Conservation (phyloP, 2,113 vertebrate species). For the Syngnathus typhle region DNA sequence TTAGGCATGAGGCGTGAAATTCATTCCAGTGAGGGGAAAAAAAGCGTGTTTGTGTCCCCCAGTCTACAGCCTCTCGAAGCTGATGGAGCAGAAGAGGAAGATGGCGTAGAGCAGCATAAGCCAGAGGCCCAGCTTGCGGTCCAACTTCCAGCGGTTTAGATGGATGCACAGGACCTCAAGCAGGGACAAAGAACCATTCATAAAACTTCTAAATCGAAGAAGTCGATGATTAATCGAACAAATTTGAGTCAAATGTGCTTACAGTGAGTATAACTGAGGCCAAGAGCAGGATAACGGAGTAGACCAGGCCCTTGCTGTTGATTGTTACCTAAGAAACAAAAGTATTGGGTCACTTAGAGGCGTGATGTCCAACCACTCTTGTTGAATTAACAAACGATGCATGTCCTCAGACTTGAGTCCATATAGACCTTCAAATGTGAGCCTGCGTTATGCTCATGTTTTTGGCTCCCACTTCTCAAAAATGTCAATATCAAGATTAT, state of each 20-base stretch:
- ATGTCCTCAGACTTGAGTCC: too few relatives aligned
- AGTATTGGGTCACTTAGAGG: not conserved
- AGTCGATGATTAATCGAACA: too few relatives aligned
- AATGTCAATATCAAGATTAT: not conserved
- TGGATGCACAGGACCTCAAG: conserved; percentile 72
- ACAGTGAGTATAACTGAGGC: conserved; percentile 74
- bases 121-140: conserved; percentile 69
- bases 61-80: conserved; percentile 67
- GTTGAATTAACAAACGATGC: not conserved
- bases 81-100: conserved; percentile 72
- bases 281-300: conserved; percentile 73
- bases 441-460: not conserved
- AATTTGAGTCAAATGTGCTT: conserved; percentile 35
- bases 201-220: not conserved
- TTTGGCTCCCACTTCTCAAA: too few relatives aligned
- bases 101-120: conserved; percentile 69
- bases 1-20: not conserved
- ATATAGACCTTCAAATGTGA: too few relatives aligned
- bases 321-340: conserved; percentile 67
- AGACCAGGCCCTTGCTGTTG: conserved; percentile 75
- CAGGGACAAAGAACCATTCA: not conserved
- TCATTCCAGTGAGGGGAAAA: not conserved
- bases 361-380: not conserved
- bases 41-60: not conserved
- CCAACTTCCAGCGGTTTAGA: conserved; percentile 73